Percentiles rank a stretch among this genome's conserved stretches.
These are phyloP conservation scores for Psittacula cyanocephala DNA, from an alignment of 2,113 vertebrate species.

Conservation along the genomic window DNA sequence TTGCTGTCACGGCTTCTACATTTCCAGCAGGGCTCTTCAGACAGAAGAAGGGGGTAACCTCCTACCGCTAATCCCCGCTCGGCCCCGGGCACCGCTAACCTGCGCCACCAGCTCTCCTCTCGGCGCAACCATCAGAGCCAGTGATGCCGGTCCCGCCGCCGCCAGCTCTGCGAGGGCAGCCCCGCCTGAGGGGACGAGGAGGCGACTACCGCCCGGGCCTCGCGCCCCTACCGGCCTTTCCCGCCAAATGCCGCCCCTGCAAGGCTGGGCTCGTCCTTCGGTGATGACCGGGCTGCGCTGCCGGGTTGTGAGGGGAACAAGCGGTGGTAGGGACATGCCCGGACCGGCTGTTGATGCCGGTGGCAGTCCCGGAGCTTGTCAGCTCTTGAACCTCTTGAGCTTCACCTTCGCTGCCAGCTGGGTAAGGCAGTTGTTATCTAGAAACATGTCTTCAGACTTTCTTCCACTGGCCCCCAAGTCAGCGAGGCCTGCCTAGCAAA, in stretches of 20 bases:
- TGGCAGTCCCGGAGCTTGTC: accelerated
- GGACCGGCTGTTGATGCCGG: accelerated
- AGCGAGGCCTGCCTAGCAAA: background rate
- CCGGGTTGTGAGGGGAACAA: background rate
- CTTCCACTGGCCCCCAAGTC: background rate
- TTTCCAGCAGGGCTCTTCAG: background rate
- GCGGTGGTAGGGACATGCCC: accelerated
- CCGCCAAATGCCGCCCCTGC: background rate
- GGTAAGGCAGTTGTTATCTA: too few relatives aligned
- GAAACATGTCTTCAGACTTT: background rate
- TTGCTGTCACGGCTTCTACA: accelerated
- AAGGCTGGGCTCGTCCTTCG: background rate
- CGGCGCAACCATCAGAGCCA: background rate
- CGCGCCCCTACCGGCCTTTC: background rate
- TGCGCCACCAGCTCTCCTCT: accelerated
- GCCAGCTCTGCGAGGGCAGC: background rate
- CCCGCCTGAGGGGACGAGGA: background rate
- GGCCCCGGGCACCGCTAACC: background rate
- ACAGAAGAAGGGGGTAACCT: background rate
- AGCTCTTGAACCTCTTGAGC: background rate
- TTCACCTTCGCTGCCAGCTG: background rate
- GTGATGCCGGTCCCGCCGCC: background rate
- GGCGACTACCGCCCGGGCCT: background rate
- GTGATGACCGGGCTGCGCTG: accelerated
- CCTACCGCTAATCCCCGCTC: background rate